Evolutionary conservation across 2,888 invertebrate species (phyloP), one percentile per base, ranked within the genome.

Genomic region (Drosophila conformis): DNA sequence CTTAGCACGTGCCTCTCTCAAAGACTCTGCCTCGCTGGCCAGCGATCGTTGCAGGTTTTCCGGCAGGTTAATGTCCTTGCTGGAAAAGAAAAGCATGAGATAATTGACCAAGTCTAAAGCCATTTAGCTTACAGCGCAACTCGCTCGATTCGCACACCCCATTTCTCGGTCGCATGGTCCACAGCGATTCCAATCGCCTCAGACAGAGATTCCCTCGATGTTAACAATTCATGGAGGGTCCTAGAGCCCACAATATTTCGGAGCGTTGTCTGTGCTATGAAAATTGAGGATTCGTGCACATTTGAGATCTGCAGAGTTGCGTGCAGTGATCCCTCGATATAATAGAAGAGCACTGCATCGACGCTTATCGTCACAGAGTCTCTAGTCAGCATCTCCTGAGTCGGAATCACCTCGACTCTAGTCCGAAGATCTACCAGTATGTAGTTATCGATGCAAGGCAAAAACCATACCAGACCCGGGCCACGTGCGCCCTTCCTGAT

Each of bases 311-410:
- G 95, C 57, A 96, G 95, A 5, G 96, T 95, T 0, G 96, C 96
- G 89, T 95, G 96, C 49, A 96, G 91, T 0, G 96, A 96, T 87
- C 96, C 95, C 79, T 95, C 95, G 67, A 97, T 95, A 73, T 96
- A 94, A 89, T 96, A 97, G 92, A 96, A 97, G 6, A 97, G 96
- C 0, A 96, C 96, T 0, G 98, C 98, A 90, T 98, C 98, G 1
- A 98, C 98, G 29, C 96, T 96, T 2, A 98, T 97, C 0, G 98
- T 98, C 40, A 98, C 98, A 0, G 97, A 97, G 93, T 98, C 98
- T 93, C 96, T 96, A 15, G 98, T 98, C 63, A 98, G 94, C 66
- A 93, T 94, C 91, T 95, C 95, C 87, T 95, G 95, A 0, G 95
- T 94, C 4, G 94, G 94, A 11, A 95, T 94, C 85, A 95, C 94